Conservation (phyloP, 2,113 vertebrate species). For the Grantiella picta region DNA sequence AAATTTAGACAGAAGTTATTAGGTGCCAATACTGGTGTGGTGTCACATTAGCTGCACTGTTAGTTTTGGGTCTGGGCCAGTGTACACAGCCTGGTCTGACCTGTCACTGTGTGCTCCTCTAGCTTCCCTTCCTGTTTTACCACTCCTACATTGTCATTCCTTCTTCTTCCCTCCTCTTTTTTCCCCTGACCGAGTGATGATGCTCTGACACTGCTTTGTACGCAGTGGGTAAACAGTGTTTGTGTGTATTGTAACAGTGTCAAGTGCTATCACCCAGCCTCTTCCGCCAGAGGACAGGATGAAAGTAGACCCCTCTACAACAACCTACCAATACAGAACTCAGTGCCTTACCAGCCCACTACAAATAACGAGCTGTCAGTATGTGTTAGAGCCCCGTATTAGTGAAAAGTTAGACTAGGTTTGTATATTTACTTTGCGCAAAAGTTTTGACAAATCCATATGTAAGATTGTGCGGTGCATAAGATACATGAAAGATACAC, state of each 20-base stretch:
- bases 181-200: fast-evolving
- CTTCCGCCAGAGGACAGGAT: not conserved
- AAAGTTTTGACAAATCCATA: not conserved
- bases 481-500: too few species aligned
- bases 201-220: not conserved
- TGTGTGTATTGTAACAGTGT: not conserved
- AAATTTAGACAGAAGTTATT: not conserved
- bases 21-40: not conserved
- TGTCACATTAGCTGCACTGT: not conserved
- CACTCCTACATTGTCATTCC: not conserved
- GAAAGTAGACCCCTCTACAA: not conserved
- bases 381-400: fast-evolving
- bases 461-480: not conserved
- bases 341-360: not conserved
- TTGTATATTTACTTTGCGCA: not conserved
- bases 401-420: not conserved
- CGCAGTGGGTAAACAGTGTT: not conserved
- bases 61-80: not conserved
- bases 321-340: not conserved
- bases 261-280: not conserved
- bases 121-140: not conserved
- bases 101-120: fast-evolving
- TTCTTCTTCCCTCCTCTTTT: not conserved
- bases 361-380: not conserved
- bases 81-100: fast-evolving